Base-by-base conservation (phyloP, 2,797 vertebrate species). In the Artibeus jamaicensis region DNA sequence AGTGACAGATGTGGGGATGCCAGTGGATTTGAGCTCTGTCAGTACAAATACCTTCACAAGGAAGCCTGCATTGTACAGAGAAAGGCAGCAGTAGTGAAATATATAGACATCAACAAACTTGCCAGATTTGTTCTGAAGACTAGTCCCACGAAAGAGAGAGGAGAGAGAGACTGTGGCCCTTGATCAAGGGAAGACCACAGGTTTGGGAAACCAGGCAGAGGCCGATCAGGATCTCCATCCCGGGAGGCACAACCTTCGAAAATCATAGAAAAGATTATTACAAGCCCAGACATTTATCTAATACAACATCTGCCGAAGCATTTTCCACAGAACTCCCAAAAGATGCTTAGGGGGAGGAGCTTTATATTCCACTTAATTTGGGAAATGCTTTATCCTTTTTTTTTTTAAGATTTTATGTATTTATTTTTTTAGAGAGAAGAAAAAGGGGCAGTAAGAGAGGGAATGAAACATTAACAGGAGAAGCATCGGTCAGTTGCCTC, bases 1-100 rank as follows among this genome's bases (percentile, higher is more conserved):
- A 91, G 76, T 76, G 71, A 94, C 93, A 91, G 88, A 93, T 97
- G 91, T 81, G 78, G 67, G 77, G 68, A 39, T 89, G 57, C 88
- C 78, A 6, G 86, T 12, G 5, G 78, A 92, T 93, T 48, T 84
- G 93, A 82, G 44, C 50, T 91, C 91, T 82, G 55, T 93, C 89
- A 68, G 71, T 84, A 70, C 78, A 94, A 82, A 96, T 37, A 62
- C 44, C 82, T 92, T 90, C 78, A n/a, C 44, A 55, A 71, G 92
- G 90, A 92, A 97, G 68, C 48, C 42, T 44, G 67, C 34, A 9
- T 34, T 77, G 86, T 84, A 53, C 3, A 39, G 74, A 77, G 21
- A 57, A 89, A 93, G 48, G 22, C 91, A 87, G 86, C 68, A 73
- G 46, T 16, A 22, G 81, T 89, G 70, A 89, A 90, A 89, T 95